Percentiles rank a stretch among this genome's conserved stretches.
These are phyloP conservation scores for Melanotaenia parkinsoni DNA, from an alignment of 2,797 vertebrate genomes.

Conservation along the genomic window DNA sequence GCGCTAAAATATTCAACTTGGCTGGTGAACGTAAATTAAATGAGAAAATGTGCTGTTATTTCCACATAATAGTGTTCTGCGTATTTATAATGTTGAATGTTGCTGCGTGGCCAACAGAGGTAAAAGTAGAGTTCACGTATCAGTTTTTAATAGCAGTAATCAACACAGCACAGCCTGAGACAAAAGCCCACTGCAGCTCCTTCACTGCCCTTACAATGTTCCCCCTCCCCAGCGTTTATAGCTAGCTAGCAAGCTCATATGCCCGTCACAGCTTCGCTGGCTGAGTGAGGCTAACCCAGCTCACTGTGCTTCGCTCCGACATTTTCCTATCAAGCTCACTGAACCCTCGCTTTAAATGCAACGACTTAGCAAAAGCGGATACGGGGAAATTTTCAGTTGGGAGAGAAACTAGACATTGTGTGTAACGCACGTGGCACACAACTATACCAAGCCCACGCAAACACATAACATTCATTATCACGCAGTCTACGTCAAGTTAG, in stretches of 20 bases:
- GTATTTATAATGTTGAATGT: background rate
- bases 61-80: background rate
- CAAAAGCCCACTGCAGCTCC: constrained; percentile 84
- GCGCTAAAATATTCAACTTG: constrained; percentile 60
- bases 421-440: constrained; percentile 73
- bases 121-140: background rate
- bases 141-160: constrained; percentile 35
- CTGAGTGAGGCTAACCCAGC: constrained; percentile 52
- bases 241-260: constrained; percentile 63
- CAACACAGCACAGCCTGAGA: constrained; percentile 69
- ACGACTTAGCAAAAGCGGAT: background rate
- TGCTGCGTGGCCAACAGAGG: background rate
- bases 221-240: constrained; percentile 71
- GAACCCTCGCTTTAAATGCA: constrained; percentile 24
- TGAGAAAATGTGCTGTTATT: background rate
- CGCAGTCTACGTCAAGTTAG: constrained; percentile 81
- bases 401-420: constrained; percentile 35
- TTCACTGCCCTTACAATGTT: constrained; percentile 61
- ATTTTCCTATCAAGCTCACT: constrained; percentile 59
- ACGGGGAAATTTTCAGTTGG: background rate
- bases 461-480: constrained; percentile 72
- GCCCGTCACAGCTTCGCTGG: constrained; percentile 45
- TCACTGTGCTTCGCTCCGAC: constrained; percentile 66
- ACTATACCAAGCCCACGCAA: constrained; percentile 64
- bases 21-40: constrained; percentile 42